phyloP scores from a whole-genome alignment of 2,888 invertebrate species.

The Carcina quercana region DNA sequence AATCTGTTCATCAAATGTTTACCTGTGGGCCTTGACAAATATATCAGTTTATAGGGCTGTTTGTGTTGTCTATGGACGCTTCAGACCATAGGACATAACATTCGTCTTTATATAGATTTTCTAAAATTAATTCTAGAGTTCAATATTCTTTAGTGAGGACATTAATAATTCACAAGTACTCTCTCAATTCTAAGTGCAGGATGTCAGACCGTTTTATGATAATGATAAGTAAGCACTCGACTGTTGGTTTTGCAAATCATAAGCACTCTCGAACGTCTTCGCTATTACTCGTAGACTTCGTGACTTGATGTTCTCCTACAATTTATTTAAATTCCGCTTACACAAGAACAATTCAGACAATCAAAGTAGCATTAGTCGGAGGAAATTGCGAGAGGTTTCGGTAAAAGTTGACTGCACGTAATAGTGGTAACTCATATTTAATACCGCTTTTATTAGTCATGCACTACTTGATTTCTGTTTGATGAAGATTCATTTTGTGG shows the following conservation, averaged over 20 bases:
- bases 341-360: constrained; percentile 58
- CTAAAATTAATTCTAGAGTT: no score
- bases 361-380: constrained; percentile 62
- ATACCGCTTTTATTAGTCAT: constrained; percentile 39
- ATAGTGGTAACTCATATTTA: constrained; percentile 28
- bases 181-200: constrained; percentile 15
- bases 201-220: constrained; percentile 22
- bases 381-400: constrained; percentile 38
- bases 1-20: no score
- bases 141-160: no score
- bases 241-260: no score
- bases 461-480: constrained; percentile 27
- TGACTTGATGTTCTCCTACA: constrained; percentile 34
- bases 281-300: no score
- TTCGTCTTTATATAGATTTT: no score
- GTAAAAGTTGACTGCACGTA: constrained; percentile 29
- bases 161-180: no score
- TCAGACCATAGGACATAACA: no score
- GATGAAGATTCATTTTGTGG: constrained; percentile 14
- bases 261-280: no score
- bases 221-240: constrained; percentile 21
- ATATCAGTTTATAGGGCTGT: no score
- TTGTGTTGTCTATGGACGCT: no score
- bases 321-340: constrained; percentile 26
- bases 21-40: no score